Evolutionary conservation across 2,888 invertebrate species (phyloP).

Genomic region (Caenorhabditis plicata): DNA sequence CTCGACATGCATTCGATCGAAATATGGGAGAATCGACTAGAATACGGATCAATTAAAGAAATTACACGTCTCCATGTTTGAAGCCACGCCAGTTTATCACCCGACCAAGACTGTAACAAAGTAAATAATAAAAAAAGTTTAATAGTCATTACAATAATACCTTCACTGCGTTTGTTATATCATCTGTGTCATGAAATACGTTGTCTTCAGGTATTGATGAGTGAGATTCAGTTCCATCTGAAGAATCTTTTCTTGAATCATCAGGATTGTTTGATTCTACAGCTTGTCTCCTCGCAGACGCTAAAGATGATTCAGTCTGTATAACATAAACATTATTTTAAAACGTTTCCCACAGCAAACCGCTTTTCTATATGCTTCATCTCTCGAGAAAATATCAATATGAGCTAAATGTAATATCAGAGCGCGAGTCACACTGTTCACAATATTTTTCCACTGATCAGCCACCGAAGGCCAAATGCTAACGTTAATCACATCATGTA

Average conservation of each 20-base stretch:
- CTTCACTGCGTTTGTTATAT: conserved; percentile 40
- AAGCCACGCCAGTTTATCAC: conserved; percentile 52
- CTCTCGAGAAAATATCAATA: conserved; percentile 74
- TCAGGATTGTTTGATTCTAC: conserved; percentile 19
- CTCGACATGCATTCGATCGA: conserved; percentile 56
- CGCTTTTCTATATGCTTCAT: conserved; percentile 34
- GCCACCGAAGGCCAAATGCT: conserved; percentile 51
- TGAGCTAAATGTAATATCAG: conserved; percentile 91
- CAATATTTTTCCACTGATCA: conserved; percentile 43
- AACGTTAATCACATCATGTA: conserved; percentile 46
- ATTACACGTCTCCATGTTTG: conserved; percentile 60
- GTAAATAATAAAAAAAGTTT: background rate
- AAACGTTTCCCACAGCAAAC: conserved; percentile 7
- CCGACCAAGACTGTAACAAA: conserved; percentile 45
- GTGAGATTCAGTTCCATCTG: conserved; percentile 15
- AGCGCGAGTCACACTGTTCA: conserved; percentile 82
- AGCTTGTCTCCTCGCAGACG: conserved; percentile 13
- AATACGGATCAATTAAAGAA: conserved; percentile 50
- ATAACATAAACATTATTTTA: background rate
- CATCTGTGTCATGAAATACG: conserved; percentile 48
- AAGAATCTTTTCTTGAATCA: conserved; percentile 14
- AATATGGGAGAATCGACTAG: conserved; percentile 36
- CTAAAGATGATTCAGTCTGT: conserved; percentile 15
- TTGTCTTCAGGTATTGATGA: conserved; percentile 35
- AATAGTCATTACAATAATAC: conserved; percentile 10